Evolutionary conservation across 2,797 vertebrate genomes (phyloP).

Genomic region (Pempheris klunzingeri): DNA sequence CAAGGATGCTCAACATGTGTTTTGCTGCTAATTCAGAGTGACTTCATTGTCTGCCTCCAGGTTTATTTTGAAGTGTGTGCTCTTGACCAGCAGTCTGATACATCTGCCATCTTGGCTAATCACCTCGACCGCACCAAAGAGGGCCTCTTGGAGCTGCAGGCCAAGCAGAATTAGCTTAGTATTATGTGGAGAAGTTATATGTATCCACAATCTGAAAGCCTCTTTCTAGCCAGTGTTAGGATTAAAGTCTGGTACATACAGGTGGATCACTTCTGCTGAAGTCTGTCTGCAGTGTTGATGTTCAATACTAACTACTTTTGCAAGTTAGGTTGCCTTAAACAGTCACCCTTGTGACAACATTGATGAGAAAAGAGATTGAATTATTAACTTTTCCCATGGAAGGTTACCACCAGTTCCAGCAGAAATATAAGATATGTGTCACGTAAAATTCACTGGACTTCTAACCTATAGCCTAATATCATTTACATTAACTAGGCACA

Average conservation of each 20-base stretch:
- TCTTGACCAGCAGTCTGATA: constrained; percentile 94
- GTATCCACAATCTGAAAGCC: too few relatives aligned
- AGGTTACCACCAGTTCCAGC: neutral
- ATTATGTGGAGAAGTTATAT: too few relatives aligned
- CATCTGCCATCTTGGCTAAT: constrained; percentile 91
- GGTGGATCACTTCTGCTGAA: too few relatives aligned
- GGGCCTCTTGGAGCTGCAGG: constrained; percentile 94
- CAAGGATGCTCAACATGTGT: neutral
- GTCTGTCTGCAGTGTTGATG: too few relatives aligned
- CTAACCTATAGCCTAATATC: constrained; percentile 12
- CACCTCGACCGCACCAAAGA: constrained; percentile 95
- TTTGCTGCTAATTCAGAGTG: neutral
- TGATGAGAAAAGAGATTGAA: neutral
- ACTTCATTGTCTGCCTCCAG: constrained; percentile 73
- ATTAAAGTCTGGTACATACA: too few relatives aligned
- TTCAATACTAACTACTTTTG: too few relatives aligned
- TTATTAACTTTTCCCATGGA: constrained; percentile 8
- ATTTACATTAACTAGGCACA: constrained; percentile 85
- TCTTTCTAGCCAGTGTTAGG: too few relatives aligned
- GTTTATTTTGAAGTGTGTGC: constrained; percentile 99
- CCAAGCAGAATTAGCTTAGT: constrained; percentile 95
- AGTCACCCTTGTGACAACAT: too few relatives aligned
- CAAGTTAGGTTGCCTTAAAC: too few relatives aligned
- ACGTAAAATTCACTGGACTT: neutral
- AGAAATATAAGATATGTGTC: neutral